A percentile compares a stretch with the other conserved stretches of the same genome.
These are phyloP conservation scores for Sphaerophoria taeniata DNA, from an alignment of 2,888 invertebrate genomes.

Conservation along the genomic window DNA sequence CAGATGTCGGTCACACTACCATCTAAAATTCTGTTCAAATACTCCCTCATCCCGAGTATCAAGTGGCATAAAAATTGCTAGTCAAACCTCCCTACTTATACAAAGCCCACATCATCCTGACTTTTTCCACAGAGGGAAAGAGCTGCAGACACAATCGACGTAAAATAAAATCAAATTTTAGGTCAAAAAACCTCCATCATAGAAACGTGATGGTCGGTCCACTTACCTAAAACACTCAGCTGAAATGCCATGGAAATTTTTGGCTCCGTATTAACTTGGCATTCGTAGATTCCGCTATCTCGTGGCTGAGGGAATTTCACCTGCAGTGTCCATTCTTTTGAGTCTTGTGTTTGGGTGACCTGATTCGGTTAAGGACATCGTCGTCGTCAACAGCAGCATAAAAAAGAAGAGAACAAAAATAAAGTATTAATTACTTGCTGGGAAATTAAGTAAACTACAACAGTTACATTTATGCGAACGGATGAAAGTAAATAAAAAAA, in stretches of 20 bases:
- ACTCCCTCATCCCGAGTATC: too few species aligned
- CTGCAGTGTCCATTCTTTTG: conserved; percentile 94
- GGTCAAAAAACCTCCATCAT: not conserved
- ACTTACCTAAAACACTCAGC: conserved; percentile 93
- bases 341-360: conserved; percentile 86
- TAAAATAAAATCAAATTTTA: not conserved
- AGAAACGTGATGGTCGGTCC: not conserved
- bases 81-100: too few species aligned
- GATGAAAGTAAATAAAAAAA: conserved; percentile 46
- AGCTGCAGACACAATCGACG: too few species aligned
- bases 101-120: too few species aligned
- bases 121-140: too few species aligned
- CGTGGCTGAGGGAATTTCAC: conserved; percentile 93
- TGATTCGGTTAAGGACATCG: conserved; percentile 65
- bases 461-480: conserved; percentile 31
- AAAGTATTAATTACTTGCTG: conserved; percentile 47
- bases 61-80: too few species aligned
- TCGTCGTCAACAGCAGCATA: not conserved
- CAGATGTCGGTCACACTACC: too few species aligned
- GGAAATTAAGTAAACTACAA: conserved; percentile 17
- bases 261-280: conserved; percentile 89
- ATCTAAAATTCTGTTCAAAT: too few species aligned
- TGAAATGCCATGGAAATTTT: conserved; percentile 94
- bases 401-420: conserved; percentile 20
- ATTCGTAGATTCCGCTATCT: conserved; percentile 88